Evolutionary conservation across 1,140 invertebrate genomes (phyloP).

Genomic region (Drosophila tani): DNA sequence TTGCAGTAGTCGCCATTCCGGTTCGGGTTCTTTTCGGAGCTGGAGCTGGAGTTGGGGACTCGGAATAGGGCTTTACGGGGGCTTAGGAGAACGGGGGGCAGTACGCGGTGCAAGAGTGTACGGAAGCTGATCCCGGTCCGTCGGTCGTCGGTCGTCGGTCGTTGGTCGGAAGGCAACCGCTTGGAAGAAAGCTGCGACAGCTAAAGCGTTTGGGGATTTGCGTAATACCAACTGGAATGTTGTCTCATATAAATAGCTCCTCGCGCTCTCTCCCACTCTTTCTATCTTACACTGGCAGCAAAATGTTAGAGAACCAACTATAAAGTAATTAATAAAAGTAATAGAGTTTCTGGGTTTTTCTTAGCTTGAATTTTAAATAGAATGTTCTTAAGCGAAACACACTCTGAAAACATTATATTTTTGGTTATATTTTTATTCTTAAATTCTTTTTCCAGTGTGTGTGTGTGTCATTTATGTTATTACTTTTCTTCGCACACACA

Average conservation of each 20-base stretch:
- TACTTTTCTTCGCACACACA: slow-evolving; percentile 65
- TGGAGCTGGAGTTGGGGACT: background rate
- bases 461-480: slow-evolving; percentile 76
- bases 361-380: background rate
- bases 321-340: background rate
- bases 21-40: slow-evolving; percentile 9
- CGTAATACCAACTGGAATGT: slow-evolving; percentile 81
- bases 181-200: slow-evolving; percentile 82
- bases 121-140: slow-evolving; percentile 15
- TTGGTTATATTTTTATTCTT: background rate
- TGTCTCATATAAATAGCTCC: slow-evolving; percentile 81
- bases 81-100: background rate
- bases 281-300: background rate
- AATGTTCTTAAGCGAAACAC: too few relatives aligned
- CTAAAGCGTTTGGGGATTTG: slow-evolving; percentile 81
- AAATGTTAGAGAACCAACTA: too few relatives aligned
- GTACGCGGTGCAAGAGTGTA: background rate
- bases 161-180: slow-evolving; percentile 74
- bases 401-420: background rate
- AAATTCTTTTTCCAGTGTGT: slow-evolving; percentile 8
- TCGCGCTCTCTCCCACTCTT: slow-evolving; percentile 14
- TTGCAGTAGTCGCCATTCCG: slow-evolving; percentile 64
- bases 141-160: slow-evolving; percentile 41
- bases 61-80: background rate
- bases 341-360: background rate